These are phyloP conservation scores for Euborellia annulipes DNA, from an alignment of 1,140 invertebrate species.

Conservation along the genomic window DNA sequence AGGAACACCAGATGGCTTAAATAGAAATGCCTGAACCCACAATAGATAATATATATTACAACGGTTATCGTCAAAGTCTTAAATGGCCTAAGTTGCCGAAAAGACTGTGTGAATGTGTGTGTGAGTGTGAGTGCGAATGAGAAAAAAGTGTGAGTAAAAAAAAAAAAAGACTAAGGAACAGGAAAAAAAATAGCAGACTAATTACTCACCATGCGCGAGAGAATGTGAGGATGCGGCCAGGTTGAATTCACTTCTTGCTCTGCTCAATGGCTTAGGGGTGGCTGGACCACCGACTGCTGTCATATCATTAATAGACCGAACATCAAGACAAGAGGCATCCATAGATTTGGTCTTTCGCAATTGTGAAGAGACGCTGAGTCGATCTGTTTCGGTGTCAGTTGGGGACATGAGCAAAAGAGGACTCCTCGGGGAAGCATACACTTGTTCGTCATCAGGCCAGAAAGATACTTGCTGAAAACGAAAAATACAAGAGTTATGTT, in stretches of 20 bases:
- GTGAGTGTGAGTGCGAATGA: no score
- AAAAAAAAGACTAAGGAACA: no score
- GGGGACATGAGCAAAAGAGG: constrained; percentile 33
- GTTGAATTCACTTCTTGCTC: constrained; percentile 77
- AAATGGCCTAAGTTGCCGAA: no score
- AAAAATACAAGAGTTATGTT: constrained; percentile 4
- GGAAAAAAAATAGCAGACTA: background rate
- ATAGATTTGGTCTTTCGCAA: constrained; percentile 73
- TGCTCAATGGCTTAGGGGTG: constrained; percentile 40
- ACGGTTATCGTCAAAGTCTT: no score
- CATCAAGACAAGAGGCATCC: constrained; percentile 70
- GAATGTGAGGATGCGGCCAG: constrained; percentile 47
- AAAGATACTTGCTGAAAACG: constrained; percentile 47
- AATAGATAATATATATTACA: no score
- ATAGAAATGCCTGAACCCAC: no score
- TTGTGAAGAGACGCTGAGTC: constrained; percentile 47
- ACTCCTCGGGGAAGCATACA: constrained; percentile 43
- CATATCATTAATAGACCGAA: constrained; percentile 48
- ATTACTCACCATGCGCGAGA: constrained; percentile 33
- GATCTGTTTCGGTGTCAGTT: constrained; percentile 37
- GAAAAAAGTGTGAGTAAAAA: no score
- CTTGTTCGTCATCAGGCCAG: constrained; percentile 54
- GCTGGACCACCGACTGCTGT: constrained; percentile 19
- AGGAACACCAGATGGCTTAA: no score
- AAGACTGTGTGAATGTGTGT: no score